Percentiles rank a stretch among this genome's conserved stretches.
These are phyloP conservation scores for Hoplodrina ambigua DNA, from an alignment of 2,888 invertebrate species.

Conservation along the genomic window DNA sequence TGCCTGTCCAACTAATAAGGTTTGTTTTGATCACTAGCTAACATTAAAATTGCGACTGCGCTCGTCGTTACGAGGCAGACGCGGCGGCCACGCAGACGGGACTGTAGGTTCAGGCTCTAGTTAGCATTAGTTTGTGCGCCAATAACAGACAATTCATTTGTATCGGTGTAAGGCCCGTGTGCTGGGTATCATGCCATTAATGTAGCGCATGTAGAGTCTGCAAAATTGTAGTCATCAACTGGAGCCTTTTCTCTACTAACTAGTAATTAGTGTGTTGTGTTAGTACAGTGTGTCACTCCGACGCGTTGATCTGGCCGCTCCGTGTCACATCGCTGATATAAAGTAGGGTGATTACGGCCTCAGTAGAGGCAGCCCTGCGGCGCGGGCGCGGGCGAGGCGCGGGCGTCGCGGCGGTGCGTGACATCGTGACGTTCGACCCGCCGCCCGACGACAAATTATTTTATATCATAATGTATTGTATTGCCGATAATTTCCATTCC, in stretches of 20 bases:
- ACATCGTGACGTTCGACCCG: constrained; percentile 83
- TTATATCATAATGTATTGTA: constrained; percentile 84
- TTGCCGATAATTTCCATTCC: constrained; percentile 78
- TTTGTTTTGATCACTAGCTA: neutral
- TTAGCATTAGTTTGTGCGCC: too few relatives aligned
- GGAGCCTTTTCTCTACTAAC: neutral
- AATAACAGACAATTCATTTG: too few relatives aligned
- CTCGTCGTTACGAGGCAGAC: too few relatives aligned
- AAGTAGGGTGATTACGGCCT: constrained; percentile 53
- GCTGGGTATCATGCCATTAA: neutral
- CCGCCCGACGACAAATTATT: constrained; percentile 75
- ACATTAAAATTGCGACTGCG: neutral
- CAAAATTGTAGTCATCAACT: neutral
- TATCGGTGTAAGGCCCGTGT: too few relatives aligned
- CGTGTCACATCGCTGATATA: constrained; percentile 30
- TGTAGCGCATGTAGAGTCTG: neutral
- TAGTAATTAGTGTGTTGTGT: constrained; percentile 46
- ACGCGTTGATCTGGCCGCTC: constrained; percentile 20
- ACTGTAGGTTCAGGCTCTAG: too few relatives aligned
- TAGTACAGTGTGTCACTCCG: constrained; percentile 22
- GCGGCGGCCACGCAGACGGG: too few relatives aligned
- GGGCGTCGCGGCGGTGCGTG: constrained; percentile 65
- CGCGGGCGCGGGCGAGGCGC: constrained; percentile 5
- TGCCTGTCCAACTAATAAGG: neutral
- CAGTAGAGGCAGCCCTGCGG: constrained; percentile 66